A percentile compares a stretch with the other conserved stretches of the same genome.
Evolutionary conservation across 2,888 invertebrate species (phyloP).

Genomic region (Drosophila vallismaia): DNA sequence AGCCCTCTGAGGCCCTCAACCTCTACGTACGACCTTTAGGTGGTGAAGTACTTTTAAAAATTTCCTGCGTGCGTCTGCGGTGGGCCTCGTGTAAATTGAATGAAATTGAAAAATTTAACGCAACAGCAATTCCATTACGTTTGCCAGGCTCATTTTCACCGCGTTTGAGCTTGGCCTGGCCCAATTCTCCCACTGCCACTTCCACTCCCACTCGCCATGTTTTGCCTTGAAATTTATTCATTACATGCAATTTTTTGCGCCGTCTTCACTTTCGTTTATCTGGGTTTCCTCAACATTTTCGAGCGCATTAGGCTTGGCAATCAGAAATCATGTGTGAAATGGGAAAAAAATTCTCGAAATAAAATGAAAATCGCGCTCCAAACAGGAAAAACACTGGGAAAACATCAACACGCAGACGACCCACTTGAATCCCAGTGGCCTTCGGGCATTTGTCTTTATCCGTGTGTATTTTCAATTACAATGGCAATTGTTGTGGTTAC

Average conservation of each 20-base stretch:
- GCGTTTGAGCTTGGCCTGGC: conserved; percentile 49
- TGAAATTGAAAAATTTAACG: conserved; percentile 82
- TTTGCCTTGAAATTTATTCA: conserved; percentile 77
- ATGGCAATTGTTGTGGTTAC: conserved; percentile 72
- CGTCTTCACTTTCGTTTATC: conserved; percentile 75
- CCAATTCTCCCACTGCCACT: too few relatives aligned
- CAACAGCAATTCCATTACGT: conserved; percentile 78
- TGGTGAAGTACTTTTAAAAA: conserved; percentile 50
- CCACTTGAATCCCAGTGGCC: conserved; percentile 42
- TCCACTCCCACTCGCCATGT: conserved; percentile 8
- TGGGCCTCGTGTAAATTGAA: conserved; percentile 79
- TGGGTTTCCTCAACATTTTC: conserved; percentile 55
- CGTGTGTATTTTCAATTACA: conserved; percentile 65
- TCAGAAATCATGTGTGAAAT: conserved; percentile 82
- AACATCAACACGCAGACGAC: conserved; percentile 48
- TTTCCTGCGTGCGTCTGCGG: conserved; percentile 52
- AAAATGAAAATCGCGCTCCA: conserved; percentile 72
- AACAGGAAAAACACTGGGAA: conserved; percentile 48
- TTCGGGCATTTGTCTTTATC: conserved; percentile 57
- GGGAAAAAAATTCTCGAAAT: conserved; percentile 64
- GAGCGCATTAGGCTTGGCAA: conserved; percentile 77
- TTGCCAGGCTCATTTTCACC: conserved; percentile 76
- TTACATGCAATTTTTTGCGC: conserved; percentile 78
- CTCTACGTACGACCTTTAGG: conserved; percentile 34
- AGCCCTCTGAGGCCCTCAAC: background rate